Evolutionary conservation across 1,140 invertebrate genomes (phyloP), one percentile per base, ranked within the genome.

Genomic region (Hyphantria cunea): DNA sequence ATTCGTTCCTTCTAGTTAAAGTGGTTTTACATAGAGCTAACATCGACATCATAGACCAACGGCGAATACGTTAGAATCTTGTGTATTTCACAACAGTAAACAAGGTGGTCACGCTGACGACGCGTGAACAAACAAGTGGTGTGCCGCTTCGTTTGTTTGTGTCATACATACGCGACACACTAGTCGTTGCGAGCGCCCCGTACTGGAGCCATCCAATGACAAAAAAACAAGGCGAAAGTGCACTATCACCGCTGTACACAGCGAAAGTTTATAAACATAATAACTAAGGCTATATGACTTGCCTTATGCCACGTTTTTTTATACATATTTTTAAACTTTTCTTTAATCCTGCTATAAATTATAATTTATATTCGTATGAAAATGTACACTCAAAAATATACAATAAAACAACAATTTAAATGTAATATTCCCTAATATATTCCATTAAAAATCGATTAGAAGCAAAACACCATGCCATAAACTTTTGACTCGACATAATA

Each of bases 101-200:
- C 83, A 89, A 89, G 86, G 65, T 78, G 79, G 74, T 80, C 87
- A 90, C 82, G 87, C 77, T 70, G 78, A 50, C 74, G 66, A 74
- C 83, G 87, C 87, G 85, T 90, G 87, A 86, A 90, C 85, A 90
- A 90, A 90, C 84, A 90, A 90, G 82, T 86, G 80, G 55, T 72
- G 73, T 74, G 15, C 47, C 14, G 13, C 42, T 17, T 9, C 42
- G 62, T 58, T 66, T 72, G 73, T 77, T 78, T 76, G 72, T 76
- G 77, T 76, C n/a, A 12, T 44, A 12, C 78, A 74, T 51, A 76
- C 68, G 64, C 47, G 61, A 42, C 67, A 58, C 59, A 68, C 70
- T 72, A 68, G 58, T 31, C 58, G 64, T 34, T 32, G 45, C 12
- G 31, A 53, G 12, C 48, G 52, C 41, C 15, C 7, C 49, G 32